phyloP scores from a whole-genome alignment of 2,113 vertebrate species.

The Triplophysa dalaica region DNA sequence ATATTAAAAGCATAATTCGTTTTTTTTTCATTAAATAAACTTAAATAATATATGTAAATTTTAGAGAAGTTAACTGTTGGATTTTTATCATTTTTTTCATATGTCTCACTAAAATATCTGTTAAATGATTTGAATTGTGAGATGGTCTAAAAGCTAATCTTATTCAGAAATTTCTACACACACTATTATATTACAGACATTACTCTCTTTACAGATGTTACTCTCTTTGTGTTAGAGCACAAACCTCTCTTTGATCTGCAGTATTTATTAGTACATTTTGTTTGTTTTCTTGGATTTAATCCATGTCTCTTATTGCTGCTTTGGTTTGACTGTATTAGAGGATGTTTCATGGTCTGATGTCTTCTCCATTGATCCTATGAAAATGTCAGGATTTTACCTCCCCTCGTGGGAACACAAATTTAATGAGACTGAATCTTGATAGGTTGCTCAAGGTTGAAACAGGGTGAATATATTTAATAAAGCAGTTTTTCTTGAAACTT shows the following conservation, averaged over 20 bases:
- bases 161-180: no score
- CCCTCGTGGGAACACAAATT: slow-evolving; percentile 40
- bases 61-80: no score
- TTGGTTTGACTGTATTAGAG: slow-evolving; percentile 21
- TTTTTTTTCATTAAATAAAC: no score
- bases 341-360: slow-evolving; percentile 43
- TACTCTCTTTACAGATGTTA: no score
- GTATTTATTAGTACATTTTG: slow-evolving; percentile 31
- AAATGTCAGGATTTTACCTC: slow-evolving; percentile 44
- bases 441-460: slow-evolving; percentile 46
- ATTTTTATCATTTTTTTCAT: no score
- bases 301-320: slow-evolving; percentile 25
- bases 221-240: background rate
- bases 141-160: no score
- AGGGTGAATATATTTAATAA: slow-evolving; percentile 55
- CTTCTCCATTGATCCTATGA: slow-evolving; percentile 48
- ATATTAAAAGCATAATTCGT: no score
- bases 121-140: no score
- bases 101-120: no score
- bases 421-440: slow-evolving; percentile 50
- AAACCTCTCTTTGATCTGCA: background rate
- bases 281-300: background rate
- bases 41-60: no score
- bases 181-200: no score
- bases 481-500: slow-evolving; percentile 48